Conservation (phyloP, 1,140 invertebrate species). For the Proales similis region DNA sequence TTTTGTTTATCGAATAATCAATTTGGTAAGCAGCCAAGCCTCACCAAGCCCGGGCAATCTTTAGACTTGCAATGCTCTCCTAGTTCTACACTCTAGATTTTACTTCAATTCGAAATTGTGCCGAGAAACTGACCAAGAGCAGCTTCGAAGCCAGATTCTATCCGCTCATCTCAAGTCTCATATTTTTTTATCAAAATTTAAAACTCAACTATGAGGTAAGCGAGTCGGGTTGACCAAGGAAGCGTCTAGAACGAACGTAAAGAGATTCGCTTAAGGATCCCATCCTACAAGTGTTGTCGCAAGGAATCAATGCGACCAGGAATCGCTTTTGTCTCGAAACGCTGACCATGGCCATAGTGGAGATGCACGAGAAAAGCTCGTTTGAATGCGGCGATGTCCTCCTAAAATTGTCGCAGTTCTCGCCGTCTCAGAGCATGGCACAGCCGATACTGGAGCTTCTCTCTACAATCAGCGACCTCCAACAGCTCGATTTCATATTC, state of each 20-base stretch:
- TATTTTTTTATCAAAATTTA: conserved; percentile 3
- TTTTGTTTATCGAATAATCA: conserved; percentile 11
- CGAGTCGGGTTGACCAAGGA: not conserved
- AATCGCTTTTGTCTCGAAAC: conserved; percentile 24
- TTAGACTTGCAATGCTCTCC: not conserved
- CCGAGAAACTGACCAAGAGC: conserved; percentile 6
- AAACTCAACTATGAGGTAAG: conserved; percentile 19
- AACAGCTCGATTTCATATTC: conserved; percentile 5
- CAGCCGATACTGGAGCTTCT: conserved; percentile 29
- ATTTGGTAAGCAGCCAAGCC: not conserved
- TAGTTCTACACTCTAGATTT: conserved; percentile 15
- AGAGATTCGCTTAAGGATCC: conserved; percentile 13
- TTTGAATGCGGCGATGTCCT: conserved; percentile 26
- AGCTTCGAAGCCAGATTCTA: conserved; percentile 24
- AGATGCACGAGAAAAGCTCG: conserved; percentile 31
- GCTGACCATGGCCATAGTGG: conserved; percentile 19
- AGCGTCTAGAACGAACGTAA: not conserved
- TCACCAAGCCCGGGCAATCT: too few relatives aligned
- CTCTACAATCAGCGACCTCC: conserved; percentile 30
- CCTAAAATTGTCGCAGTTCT: conserved; percentile 31
- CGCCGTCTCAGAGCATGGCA: conserved; percentile 19
- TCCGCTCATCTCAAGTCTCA: conserved; percentile 21
- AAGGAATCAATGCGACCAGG: conserved; percentile 6
- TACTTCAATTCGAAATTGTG: not conserved
- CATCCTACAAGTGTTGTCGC: conserved; percentile 29